Conservation (phyloP, 1,140 invertebrate species). For the Drosophila sucinea region DNA sequence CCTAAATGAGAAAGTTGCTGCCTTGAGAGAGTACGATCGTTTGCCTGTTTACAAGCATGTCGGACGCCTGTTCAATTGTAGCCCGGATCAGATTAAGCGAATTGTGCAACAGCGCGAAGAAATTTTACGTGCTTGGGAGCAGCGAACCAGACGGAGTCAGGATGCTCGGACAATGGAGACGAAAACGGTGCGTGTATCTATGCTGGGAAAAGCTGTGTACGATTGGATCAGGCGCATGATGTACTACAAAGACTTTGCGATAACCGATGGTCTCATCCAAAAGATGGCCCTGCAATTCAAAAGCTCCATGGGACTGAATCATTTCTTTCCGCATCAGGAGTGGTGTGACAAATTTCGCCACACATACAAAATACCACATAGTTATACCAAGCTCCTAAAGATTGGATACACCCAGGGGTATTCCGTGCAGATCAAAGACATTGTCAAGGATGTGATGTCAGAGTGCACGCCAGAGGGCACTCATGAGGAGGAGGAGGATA, state of each 20-base stretch:
- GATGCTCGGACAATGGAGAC: conserved; percentile 72
- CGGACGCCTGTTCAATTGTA: conserved; percentile 76
- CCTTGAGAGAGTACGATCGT: conserved; percentile 73
- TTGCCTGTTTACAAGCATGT: conserved; percentile 77
- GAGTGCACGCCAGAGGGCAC: conserved; percentile 42
- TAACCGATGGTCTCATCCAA: conserved; percentile 75
- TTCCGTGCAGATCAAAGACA: conserved; percentile 79
- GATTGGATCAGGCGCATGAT: conserved; percentile 82
- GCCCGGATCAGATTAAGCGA: conserved; percentile 80
- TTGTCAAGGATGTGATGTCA: conserved; percentile 71
- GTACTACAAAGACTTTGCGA: conserved; percentile 79
- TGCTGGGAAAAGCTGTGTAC: conserved; percentile 76
- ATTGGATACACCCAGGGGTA: conserved; percentile 71
- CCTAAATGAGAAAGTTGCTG: conserved; percentile 77
- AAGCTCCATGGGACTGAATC: conserved; percentile 69
- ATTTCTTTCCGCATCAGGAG: conserved; percentile 79
- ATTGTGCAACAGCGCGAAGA: conserved; percentile 75
- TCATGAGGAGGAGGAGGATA: conserved; percentile 29
- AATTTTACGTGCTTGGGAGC: conserved; percentile 76
- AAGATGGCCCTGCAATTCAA: conserved; percentile 81
- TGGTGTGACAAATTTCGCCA: conserved; percentile 78
- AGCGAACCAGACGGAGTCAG: conserved; percentile 68
- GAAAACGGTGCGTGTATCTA: conserved; percentile 71
- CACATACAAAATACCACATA: conserved; percentile 68
- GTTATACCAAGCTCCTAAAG: conserved; percentile 65